Conservation (phyloP, 2,888 invertebrate species). For the Troglohyphantes excavatus region DNA sequence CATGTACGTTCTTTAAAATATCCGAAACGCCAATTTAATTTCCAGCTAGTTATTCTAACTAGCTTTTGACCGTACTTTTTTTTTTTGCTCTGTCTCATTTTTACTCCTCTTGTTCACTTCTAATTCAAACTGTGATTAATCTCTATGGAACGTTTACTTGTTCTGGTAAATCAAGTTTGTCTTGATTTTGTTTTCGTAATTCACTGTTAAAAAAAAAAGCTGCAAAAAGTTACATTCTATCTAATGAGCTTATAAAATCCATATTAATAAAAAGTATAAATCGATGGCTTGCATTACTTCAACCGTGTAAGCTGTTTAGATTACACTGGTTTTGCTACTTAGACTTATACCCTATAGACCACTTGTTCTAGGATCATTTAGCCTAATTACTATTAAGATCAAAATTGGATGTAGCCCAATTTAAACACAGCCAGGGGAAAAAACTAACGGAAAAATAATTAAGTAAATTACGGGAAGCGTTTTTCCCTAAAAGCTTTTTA, state of each 20-base stretch:
- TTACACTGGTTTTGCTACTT: conserved; percentile 74
- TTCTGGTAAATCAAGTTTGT: conserved; percentile 78
- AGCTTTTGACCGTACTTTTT: conserved; percentile 47
- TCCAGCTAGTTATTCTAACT: conserved; percentile 72
- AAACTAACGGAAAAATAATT: conserved; percentile 77
- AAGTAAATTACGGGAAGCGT: conserved; percentile 78
- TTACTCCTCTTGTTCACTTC: background rate
- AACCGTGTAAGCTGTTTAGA: conserved; percentile 78
- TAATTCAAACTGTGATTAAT: conserved; percentile 73
- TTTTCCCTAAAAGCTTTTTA: conserved; percentile 78
- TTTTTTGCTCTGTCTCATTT: conserved; percentile 46
- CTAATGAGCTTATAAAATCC: conserved; percentile 77
- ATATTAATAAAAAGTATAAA: conserved; percentile 78
- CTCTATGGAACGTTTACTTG: conserved; percentile 71
- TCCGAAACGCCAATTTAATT: conserved; percentile 69
- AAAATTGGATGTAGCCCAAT: conserved; percentile 79
- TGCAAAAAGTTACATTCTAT: conserved; percentile 63
- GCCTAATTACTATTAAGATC: conserved; percentile 79
- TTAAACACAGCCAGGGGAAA: conserved; percentile 71
- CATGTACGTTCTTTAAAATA: conserved; percentile 58
- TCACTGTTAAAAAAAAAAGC: conserved; percentile 44
- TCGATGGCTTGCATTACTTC: conserved; percentile 63
- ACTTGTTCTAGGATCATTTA: conserved; percentile 78
- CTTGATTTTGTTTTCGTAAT: conserved; percentile 58
- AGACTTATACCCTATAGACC: conserved; percentile 75